Conservation (phyloP, 2,797 vertebrate species). For the Nyctibius grandis region DNA sequence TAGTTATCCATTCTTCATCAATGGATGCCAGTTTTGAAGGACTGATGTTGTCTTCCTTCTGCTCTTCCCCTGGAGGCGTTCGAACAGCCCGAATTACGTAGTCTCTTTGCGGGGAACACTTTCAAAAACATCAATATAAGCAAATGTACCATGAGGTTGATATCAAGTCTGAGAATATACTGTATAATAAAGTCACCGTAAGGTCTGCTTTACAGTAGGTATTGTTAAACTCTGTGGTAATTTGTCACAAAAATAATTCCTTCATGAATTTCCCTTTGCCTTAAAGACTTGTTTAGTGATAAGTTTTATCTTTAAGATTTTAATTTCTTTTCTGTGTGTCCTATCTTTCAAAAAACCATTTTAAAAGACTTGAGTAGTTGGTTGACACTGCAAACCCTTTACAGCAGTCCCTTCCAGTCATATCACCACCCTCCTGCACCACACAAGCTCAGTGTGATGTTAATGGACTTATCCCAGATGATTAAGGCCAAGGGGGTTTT, state of each 20-base stretch:
- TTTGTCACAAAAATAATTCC: not conserved
- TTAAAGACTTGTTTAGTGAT: not conserved
- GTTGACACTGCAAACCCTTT: not conserved
- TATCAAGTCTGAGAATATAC: not conserved
- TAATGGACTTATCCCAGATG: not conserved
- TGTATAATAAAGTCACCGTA: not conserved
- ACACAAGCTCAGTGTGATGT: not conserved
- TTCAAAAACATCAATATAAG: not conserved
- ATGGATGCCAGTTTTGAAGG: conserved; percentile 68
- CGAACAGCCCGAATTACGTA: conserved; percentile 83
- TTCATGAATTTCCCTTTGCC: not conserved
- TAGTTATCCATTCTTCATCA: conserved; percentile 87
- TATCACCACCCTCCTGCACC: not conserved
- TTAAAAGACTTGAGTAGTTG: not conserved
- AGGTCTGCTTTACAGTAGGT: not conserved
- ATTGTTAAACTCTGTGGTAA: not conserved
- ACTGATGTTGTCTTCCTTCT: not conserved
- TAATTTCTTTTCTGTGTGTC: not conserved
- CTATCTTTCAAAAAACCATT: not conserved
- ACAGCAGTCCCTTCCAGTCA: not conserved
- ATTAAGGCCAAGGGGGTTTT: not conserved
- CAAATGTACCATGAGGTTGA: not conserved
- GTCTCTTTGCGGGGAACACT: conserved; percentile 87
- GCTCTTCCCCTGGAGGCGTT: conserved; percentile 79
- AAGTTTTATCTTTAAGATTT: not conserved